phyloP scores from a whole-genome alignment of 2,888 invertebrate genomes.

The Malthinus flaveolus region DNA sequence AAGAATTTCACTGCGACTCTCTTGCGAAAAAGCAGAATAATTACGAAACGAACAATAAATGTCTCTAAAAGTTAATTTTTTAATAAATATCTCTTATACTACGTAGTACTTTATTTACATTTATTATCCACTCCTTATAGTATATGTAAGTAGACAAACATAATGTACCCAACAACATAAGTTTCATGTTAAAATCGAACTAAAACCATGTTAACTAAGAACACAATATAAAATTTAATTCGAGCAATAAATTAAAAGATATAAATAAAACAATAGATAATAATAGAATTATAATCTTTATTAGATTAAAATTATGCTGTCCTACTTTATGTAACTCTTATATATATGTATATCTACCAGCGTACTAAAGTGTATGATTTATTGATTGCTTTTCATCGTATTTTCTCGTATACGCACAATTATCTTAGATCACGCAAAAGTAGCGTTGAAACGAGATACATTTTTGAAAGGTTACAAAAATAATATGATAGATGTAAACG shows the following conservation, averaged over 20 bases:
- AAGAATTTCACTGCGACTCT: too few relatives aligned
- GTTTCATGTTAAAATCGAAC: slow-evolving; percentile 23
- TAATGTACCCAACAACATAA: slow-evolving; percentile 4
- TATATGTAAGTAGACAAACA: slow-evolving; percentile 3
- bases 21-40: too few relatives aligned
- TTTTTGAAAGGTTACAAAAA: slow-evolving; percentile 9
- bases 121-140: too few relatives aligned
- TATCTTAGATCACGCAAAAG: slow-evolving; percentile 2
- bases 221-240: slow-evolving; percentile 29
- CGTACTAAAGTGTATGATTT: slow-evolving; percentile 11
- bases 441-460: neutral
- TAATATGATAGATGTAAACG: slow-evolving; percentile 2
- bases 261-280: slow-evolving; percentile 30
- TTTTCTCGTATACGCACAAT: slow-evolving; percentile 9
- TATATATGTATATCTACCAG: too few relatives aligned
- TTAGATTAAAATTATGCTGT: slow-evolving; percentile 2
- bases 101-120: too few relatives aligned
- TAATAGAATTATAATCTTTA: slow-evolving; percentile 20
- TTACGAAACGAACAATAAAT: too few relatives aligned
- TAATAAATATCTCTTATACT: too few relatives aligned
- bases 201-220: slow-evolving; percentile 21
- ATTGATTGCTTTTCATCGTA: neutral
- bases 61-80: too few relatives aligned
- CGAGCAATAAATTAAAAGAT: slow-evolving; percentile 28
- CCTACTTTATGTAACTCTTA: slow-evolving; percentile 12